Evolutionary conservation across 2,797 vertebrate species (phyloP).

Genomic region (Anguilla pacifica): DNA sequence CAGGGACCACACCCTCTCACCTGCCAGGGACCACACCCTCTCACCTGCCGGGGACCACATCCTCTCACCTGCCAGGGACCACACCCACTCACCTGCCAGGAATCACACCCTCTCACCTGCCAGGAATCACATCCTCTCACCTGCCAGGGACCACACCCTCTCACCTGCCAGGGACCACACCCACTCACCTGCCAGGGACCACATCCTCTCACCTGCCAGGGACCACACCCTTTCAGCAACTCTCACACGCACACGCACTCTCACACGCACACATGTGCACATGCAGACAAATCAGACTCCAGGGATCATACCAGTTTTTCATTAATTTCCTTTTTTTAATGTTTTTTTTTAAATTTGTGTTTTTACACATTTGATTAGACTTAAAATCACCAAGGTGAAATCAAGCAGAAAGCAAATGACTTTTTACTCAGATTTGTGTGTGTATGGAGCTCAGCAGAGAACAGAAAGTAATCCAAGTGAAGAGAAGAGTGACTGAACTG

Average conservation of each 20-base stretch:
- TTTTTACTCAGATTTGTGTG: constrained; percentile 70
- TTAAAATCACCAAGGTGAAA: constrained; percentile 75
- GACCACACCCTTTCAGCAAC: constrained; percentile 33
- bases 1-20: constrained; percentile 19
- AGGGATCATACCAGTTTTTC: constrained; percentile 33
- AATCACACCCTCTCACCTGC: constrained; percentile 35
- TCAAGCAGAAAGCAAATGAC: constrained; percentile 69
- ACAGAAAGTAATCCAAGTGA: constrained; percentile 51
- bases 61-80: not conserved
- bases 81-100: constrained; percentile 31
- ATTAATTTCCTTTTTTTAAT: constrained; percentile 62
- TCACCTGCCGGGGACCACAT: constrained; percentile 45
- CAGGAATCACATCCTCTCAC: not conserved
- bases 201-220: not conserved
- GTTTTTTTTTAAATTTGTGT: constrained; percentile 45
- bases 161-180: not conserved
- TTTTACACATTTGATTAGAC: constrained; percentile 65
- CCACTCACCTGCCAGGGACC: constrained; percentile 43
- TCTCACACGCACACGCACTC: constrained; percentile 34
- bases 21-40: constrained; percentile 4
- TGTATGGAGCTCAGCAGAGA: constrained; percentile 54
- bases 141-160: constrained; percentile 45
- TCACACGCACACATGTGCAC: not conserved
- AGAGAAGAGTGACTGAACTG: constrained; percentile 65
- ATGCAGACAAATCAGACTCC: constrained; percentile 33